Base-by-base conservation (phyloP, 2,888 invertebrate species). In the Falcaria lacertinaria region DNA sequence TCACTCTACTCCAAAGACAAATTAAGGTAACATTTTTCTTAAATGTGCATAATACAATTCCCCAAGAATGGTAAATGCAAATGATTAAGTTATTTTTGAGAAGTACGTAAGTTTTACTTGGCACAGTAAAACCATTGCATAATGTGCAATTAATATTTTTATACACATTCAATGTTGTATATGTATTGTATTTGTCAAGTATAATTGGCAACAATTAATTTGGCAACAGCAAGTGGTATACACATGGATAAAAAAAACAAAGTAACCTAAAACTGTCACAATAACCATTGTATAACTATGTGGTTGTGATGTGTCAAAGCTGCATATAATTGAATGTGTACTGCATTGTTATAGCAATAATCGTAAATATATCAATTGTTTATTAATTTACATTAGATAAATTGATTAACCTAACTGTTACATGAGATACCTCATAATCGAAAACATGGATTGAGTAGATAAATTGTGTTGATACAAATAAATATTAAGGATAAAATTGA, bases 131-230 rank as follows among this genome's bases (percentile, higher is more conserved):
- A 6, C 8, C 8, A 28, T 28, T 11, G 7, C 1, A 28, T 11
- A 28, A 3, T 28, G 11, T 28, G 11, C 28, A 28, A 7, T 5
- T 3, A 33, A 33, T 3, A 33, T 17, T 16, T 16, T 17, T 17
- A 35, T 16, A 34, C 11, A 34, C 7, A 16, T 2, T 22, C 1
- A 34, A 36, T 19, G n/a, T n/a, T n/a, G n/a, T 2, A 6, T 17
- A 13, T 19, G n/a, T 36, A 19, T 13, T 11, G 17, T 17, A 19
- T 35, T 35, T n/a, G 16, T 14, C 1, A 22, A 22, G 14, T 25
- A 57, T 52, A 68, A 72, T 80, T 80, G 80, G 77, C 77, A 77
- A 72, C 73, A 47, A 60, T 65, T 57, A 64, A 64, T 78, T 81
- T 81, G 80, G 81, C 81, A 74, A 68, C 64, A 67, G 64, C 60